Percentiles rank a stretch among this genome's conserved stretches.
Evolutionary conservation across 2,888 invertebrate genomes (phyloP).

Genomic region (Polyploca ridens): DNA sequence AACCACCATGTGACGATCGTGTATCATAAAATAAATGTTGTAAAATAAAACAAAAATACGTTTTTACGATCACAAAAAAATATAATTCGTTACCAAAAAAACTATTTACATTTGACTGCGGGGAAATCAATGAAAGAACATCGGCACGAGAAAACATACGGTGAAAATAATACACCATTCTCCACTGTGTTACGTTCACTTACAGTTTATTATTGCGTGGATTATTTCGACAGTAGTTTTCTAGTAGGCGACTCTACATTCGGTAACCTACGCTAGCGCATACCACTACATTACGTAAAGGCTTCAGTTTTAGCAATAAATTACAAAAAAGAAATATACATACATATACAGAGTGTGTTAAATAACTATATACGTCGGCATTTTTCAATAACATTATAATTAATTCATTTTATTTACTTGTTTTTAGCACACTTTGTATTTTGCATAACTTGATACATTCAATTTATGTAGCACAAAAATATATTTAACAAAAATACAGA

Average conservation of each 20-base stretch:
- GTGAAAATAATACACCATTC: neutral
- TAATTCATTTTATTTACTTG: no score
- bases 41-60: conserved; percentile 46
- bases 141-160: neutral
- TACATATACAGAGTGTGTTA: conserved; percentile 6
- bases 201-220: neutral
- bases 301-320: conserved; percentile 19
- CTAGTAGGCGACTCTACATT: neutral
- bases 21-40: no score
- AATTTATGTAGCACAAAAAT: conserved; percentile 43
- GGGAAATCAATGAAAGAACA: conserved; percentile 17
- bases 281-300: conserved; percentile 8
- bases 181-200: neutral
- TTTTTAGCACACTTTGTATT: conserved; percentile 10
- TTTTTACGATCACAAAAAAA: conserved; percentile 73
- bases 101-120: conserved; percentile 69
- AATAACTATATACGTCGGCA: neutral
- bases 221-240: conserved; percentile 8
- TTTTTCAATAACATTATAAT: no score
- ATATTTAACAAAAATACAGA: conserved; percentile 41
- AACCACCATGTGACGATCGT: no score
- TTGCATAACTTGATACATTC: conserved; percentile 22
- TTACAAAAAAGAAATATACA: conserved; percentile 19
- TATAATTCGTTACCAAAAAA: conserved; percentile 76
- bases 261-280: conserved; percentile 14